These are phyloP conservation scores for Thalassophryne amazonica DNA, from an alignment of 2,797 vertebrate species.

Conservation along the genomic window DNA sequence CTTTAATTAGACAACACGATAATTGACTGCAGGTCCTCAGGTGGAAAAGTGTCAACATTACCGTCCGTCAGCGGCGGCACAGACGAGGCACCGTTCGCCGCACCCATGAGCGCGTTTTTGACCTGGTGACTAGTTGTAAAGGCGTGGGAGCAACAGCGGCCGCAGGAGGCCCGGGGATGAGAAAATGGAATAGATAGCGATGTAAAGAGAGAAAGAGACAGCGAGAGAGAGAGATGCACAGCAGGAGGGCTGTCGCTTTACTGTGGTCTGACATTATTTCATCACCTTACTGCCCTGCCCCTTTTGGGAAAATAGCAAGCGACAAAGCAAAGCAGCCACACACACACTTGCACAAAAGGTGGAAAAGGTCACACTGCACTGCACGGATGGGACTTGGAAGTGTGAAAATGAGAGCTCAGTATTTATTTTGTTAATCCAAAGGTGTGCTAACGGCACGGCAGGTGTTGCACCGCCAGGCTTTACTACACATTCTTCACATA, in stretches of 20 bases:
- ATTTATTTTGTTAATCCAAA: conserved; percentile 5
- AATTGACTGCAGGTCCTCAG: conserved; percentile 74
- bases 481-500: not conserved
- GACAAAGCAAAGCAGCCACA: too few species aligned
- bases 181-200: not conserved
- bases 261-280: conserved; percentile 61
- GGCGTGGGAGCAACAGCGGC: conserved; percentile 7
- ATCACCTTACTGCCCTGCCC: conserved; percentile 22
- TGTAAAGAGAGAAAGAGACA: not conserved
- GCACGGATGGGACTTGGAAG: conserved; percentile 12
- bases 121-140: conserved; percentile 7
- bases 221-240: conserved; percentile 3
- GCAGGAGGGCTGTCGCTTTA: conserved; percentile 22
- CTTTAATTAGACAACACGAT: conserved; percentile 81
- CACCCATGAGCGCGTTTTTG: conserved; percentile 13
- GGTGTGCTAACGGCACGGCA: not conserved
- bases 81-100: conserved; percentile 37
- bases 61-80: conserved; percentile 62
- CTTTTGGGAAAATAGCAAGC: conserved; percentile 50
- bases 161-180: not conserved
- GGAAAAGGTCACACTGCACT: conserved; percentile 39
- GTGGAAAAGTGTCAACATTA: conserved; percentile 75
- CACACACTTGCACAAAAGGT: conserved; percentile 35
- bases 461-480: not conserved
- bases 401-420: conserved; percentile 1